These are phyloP conservation scores for Malthinus seriepunctatus DNA, from an alignment of 2,888 invertebrate species.

Conservation along the genomic window DNA sequence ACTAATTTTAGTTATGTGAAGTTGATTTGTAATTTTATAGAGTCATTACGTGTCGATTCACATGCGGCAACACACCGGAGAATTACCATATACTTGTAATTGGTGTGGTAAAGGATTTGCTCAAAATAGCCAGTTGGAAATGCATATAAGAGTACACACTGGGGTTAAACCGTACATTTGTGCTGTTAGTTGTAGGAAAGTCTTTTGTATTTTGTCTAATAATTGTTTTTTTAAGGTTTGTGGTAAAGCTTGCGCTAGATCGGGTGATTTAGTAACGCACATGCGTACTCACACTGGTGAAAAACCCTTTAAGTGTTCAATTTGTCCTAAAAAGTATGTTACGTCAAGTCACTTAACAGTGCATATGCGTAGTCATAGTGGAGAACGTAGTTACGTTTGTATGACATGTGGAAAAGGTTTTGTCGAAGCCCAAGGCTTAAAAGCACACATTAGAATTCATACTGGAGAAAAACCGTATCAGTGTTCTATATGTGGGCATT, in stretches of 20 bases:
- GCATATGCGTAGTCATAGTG: constrained; percentile 45
- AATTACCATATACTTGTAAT: constrained; percentile 42
- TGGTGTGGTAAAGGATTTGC: constrained; percentile 44
- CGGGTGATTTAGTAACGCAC: constrained; percentile 45
- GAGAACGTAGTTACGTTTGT: constrained; percentile 42
- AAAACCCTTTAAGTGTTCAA: constrained; percentile 42
- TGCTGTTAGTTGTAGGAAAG: constrained; percentile 33
- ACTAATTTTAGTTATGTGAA: background rate
- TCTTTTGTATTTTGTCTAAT: background rate
- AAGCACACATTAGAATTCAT: constrained; percentile 44
- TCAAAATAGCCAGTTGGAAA: constrained; percentile 46
- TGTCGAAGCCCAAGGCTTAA: constrained; percentile 43
- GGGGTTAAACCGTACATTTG: constrained; percentile 48
- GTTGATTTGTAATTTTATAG: constrained; percentile 32
- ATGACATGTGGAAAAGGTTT: constrained; percentile 42
- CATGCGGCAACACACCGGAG: constrained; percentile 49
- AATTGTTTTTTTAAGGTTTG: constrained; percentile 39
- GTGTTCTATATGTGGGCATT: constrained; percentile 43
- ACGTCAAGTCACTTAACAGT: constrained; percentile 47
- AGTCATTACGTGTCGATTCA: constrained; percentile 47
- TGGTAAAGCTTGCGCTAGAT: constrained; percentile 45
- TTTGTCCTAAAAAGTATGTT: constrained; percentile 43
- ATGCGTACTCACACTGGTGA: constrained; percentile 47
- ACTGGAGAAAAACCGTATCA: constrained; percentile 47
- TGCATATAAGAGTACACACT: constrained; percentile 44